Evolutionary conservation across 2,113 vertebrate species (phyloP), one percentile per base, ranked within the genome.

Genomic region (Menidia beryllina): DNA sequence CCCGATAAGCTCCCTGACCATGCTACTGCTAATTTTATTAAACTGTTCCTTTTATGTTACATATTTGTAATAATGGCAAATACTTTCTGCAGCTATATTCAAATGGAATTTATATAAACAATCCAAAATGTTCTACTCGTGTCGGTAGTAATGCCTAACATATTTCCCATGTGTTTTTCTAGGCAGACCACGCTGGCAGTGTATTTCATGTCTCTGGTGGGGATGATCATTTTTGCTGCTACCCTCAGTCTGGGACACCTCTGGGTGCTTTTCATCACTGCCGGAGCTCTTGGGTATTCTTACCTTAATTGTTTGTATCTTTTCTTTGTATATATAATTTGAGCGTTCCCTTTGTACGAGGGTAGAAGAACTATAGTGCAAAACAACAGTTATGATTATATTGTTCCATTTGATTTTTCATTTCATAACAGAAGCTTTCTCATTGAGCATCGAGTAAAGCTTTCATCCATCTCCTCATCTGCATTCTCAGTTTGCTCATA

Each of bases 241-340:
- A 98, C 96, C 14, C 93, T 99, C 83, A 84, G 26, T 50, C 83
- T 96, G 36, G 92, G 89, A 12, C 78, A 92, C 77, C 93, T 99
- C 13, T 99, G 98, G 98, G 85, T 98, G 11, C 95, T 99, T 67
- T 99, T 98, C 82, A 65, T 98, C 87, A 98, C 96, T 0, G 94
- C 96, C 25, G 98, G 95, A 20, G 7, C 66, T 0, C 85, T 99
- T 25, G 98, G 98, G 98, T 99, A 94, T 92, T 39, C 7, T 43
- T 63, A 36, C 5, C 23, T 61, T 45, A 9, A 36, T 60, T 68
- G 3, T 26, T 23, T 43, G 4, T 45, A 17, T n/a, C 1, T 1
- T 39, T 24, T 38, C 6, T 48, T 21, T 58, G 2, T 23, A 48
- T 20, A 21, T 4, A 49, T 49, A 17, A 49, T 49, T 11, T 21